Conservation (phyloP, 2,888 invertebrate species). For the Mamestra brassicae region DNA sequence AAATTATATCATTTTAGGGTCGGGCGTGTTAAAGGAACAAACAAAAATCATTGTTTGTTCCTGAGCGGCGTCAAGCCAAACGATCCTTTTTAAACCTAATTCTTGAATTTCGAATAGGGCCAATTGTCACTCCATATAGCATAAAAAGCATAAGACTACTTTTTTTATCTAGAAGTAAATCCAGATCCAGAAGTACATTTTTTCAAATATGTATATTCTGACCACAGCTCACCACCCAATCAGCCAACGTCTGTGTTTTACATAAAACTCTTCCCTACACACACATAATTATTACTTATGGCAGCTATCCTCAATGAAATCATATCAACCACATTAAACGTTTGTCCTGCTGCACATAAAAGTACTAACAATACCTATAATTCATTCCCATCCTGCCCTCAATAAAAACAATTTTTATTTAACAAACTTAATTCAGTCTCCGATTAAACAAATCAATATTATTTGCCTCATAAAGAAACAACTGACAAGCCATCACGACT, state of each 20-base stretch:
- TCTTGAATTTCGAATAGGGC: too few relatives aligned
- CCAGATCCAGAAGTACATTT: too few relatives aligned
- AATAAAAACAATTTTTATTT: constrained; percentile 13
- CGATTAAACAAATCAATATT: constrained; percentile 64
- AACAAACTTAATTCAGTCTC: constrained; percentile 25
- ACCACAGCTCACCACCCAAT: background rate
- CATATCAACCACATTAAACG: background rate
- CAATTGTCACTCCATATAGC: too few relatives aligned
- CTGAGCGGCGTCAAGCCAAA: constrained; percentile 22
- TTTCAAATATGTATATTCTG: too few relatives aligned
- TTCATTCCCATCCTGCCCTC: background rate
- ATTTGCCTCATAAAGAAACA: constrained; percentile 47
- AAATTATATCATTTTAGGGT: constrained; percentile 39
- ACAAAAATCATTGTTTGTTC: constrained; percentile 41
- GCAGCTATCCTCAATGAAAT: background rate
- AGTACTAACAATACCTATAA: background rate
- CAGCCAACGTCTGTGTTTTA: too few relatives aligned
- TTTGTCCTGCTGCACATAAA: constrained; percentile 2
- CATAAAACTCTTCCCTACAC: too few relatives aligned
- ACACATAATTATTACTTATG: too few relatives aligned
- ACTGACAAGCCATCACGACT: constrained; percentile 62
- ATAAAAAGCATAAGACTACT: too few relatives aligned
- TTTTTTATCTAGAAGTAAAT: too few relatives aligned
- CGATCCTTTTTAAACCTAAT: constrained; percentile 5
- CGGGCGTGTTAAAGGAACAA: constrained; percentile 34